Conservation (phyloP, 2,888 invertebrate species). For the Prosapia bicincta region DNA sequence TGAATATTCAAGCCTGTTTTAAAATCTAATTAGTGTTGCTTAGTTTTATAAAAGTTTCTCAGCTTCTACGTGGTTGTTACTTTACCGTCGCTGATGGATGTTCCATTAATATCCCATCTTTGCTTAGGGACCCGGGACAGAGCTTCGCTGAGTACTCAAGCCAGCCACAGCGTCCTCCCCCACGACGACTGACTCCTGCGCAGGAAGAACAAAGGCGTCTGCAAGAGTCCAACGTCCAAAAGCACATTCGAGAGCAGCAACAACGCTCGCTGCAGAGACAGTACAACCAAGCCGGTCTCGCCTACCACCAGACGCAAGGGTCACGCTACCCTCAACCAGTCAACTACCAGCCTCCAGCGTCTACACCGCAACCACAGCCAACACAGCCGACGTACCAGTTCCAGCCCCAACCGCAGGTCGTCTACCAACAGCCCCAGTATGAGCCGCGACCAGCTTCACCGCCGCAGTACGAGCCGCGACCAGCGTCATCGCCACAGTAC, state of each 20-base stretch:
- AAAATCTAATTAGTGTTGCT: too few relatives aligned
- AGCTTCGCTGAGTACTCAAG: constrained; percentile 3
- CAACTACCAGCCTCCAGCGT: neutral
- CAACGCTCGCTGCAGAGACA: constrained; percentile 17
- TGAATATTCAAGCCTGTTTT: too few relatives aligned
- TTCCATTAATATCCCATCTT: too few relatives aligned
- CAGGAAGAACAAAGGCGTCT: constrained; percentile 26
- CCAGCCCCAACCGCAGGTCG: neutral
- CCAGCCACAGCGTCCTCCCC: constrained; percentile 13
- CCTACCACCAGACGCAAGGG: constrained; percentile 1
- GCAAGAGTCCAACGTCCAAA: constrained; percentile 27
- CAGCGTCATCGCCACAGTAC: neutral
- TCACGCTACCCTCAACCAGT: neutral
- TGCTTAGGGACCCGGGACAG: constrained; percentile 9
- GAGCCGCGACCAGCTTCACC: too few relatives aligned
- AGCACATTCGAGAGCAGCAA: constrained; percentile 29
- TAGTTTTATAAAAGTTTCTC: too few relatives aligned
- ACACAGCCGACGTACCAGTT: neutral
- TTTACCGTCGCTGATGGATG: too few relatives aligned
- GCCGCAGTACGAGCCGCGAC: constrained; percentile 10
- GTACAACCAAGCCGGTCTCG: constrained; percentile 24
- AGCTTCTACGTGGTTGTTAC: too few relatives aligned
- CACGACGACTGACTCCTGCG: constrained; percentile 25
- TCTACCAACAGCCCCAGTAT: neutral
- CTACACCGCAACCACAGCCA: neutral